A percentile compares a stretch with the other conserved stretches of the same genome.
Evolutionary conservation across 2,797 vertebrate species (phyloP).

Genomic region (Pempheris klunzingeri): DNA sequence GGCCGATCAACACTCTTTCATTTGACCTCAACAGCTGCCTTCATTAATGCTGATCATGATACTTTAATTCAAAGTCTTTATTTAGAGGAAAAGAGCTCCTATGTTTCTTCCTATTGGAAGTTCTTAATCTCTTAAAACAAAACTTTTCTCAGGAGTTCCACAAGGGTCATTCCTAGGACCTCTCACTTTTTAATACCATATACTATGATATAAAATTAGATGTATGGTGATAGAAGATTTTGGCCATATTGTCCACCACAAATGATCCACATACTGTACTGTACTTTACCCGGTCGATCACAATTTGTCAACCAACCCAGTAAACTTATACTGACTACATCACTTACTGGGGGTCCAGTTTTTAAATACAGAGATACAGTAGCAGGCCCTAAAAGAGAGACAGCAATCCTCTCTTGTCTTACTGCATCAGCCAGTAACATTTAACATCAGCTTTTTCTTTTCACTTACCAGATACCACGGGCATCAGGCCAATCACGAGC

Average conservation of each 20-base stretch:
- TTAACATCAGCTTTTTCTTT: neutral
- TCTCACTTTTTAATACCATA: neutral
- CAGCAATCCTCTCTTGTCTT: neutral
- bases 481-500: conserved; percentile 98
- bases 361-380: too few species aligned
- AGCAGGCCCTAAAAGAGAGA: neutral
- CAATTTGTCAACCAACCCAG: neutral
- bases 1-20: too few species aligned
- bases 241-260: too few species aligned
- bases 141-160: too few species aligned
- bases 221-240: too few species aligned
- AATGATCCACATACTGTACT: neutral
- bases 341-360: too few species aligned
- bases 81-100: neutral
- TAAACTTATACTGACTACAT: too few species aligned
- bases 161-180: neutral
- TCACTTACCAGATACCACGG: conserved; percentile 94
- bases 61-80: too few species aligned
- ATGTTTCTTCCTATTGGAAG: neutral
- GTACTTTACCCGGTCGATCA: neutral
- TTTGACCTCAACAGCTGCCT: neutral
- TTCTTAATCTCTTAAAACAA: too few species aligned
- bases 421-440: neutral
- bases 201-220: too few species aligned
- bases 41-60: neutral